Base-by-base conservation (phyloP, 2,113 vertebrate species). In the Acrocephalus kingi region DNA sequence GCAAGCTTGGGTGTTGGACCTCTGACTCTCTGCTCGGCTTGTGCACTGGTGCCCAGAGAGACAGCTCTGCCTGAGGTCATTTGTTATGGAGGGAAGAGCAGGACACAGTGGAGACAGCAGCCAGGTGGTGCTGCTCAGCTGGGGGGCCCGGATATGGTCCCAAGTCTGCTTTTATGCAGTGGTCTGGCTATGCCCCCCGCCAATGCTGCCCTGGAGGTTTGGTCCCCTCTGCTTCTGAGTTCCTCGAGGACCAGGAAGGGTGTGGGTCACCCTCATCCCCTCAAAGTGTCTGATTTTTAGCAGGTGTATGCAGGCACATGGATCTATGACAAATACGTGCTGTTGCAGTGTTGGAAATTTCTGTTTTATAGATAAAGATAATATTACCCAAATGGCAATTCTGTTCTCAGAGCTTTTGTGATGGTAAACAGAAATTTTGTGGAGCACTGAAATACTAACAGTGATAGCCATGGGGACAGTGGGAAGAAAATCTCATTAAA, bases 81-180 rank as follows among this genome's bases (percentile, higher is more conserved):
- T 30, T 55, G 30, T 30, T 41, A 0, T 35, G 41, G 37, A 79
- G 30, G 35, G 37, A 52, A 19, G 30, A 66, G 52, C 58, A 25
- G 19, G 5, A 4, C 0, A 2, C 9, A 5, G 22, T 25, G 41
- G 56, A 39, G 49, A 19, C 33, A n/a, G 16, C 1, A 4, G 12
- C 5, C 33, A 55, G 67, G 22, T 4, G 6, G 14, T 43, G 58
- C 49, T 41, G 39, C 19, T 30, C n/a, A 37, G 23, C 46, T 21
- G 4, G 7, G 12, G 30, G 24, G 8, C 6, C 33, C 54, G 48
- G 27, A 30, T 17, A 23, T 56, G 62, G 8, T 35, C 59, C 28
- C 9, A 20, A 11, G 33, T 7, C 6, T n/a, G 12, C 35, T 69
- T 81, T 56, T 43, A 15, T 31, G 20, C 59, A 51, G 28, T 2